Evolutionary conservation across 2,888 invertebrate species (phyloP).

Genomic region (Eupeodes luniger): DNA sequence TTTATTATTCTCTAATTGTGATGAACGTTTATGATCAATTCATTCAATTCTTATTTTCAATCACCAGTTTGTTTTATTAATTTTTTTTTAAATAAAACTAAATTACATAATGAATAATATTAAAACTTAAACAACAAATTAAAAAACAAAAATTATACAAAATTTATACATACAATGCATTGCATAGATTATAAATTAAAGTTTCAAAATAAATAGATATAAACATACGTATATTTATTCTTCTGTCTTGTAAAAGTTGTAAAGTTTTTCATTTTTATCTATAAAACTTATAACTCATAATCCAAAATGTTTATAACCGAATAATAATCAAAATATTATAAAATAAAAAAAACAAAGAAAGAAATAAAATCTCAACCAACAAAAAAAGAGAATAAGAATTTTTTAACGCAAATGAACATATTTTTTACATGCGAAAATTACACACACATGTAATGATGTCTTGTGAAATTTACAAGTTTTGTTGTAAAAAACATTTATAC

Average conservation of each 20-base stretch:
- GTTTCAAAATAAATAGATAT: slow-evolving; percentile 27
- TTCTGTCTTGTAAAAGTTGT: slow-evolving; percentile 73
- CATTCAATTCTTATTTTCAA: background rate
- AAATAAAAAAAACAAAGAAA: slow-evolving; percentile 16
- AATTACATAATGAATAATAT: background rate
- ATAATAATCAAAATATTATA: slow-evolving; percentile 66
- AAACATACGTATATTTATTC: slow-evolving; percentile 27
- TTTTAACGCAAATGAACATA: slow-evolving; percentile 74
- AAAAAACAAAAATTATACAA: slow-evolving; percentile 45
- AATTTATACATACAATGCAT: slow-evolving; percentile 22
- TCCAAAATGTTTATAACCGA: slow-evolving; percentile 67
- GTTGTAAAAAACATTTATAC: slow-evolving; percentile 70
- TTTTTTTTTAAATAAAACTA: background rate
- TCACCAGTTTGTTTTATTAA: background rate
- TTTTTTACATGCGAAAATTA: slow-evolving; percentile 73
- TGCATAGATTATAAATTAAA: background rate
- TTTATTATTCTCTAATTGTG: background rate
- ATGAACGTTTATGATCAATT: too few relatives aligned
- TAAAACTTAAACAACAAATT: slow-evolving; percentile 28
- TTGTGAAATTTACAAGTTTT: slow-evolving; percentile 76
- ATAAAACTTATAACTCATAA: slow-evolving; percentile 37
- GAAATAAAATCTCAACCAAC: slow-evolving; percentile 19
- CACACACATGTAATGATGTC: slow-evolving; percentile 57
- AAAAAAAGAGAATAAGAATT: slow-evolving; percentile 53
- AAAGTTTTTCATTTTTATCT: slow-evolving; percentile 66